Evolutionary conservation across 2,113 vertebrate genomes (phyloP).

Genomic region (Gorsachius goisagi): DNA sequence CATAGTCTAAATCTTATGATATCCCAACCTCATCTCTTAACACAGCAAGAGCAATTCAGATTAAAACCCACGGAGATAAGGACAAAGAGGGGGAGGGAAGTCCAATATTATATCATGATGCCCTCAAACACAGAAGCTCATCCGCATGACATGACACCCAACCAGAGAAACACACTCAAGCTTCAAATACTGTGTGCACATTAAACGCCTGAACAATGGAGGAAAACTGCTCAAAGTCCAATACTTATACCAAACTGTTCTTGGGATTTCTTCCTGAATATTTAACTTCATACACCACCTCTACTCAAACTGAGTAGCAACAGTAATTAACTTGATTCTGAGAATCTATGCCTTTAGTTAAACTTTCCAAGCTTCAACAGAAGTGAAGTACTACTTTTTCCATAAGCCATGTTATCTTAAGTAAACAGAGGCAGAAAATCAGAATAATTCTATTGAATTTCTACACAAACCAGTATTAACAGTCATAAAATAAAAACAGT

Average conservation of each 20-base stretch:
- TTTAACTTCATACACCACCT: not conserved
- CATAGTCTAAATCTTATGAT: accelerated
- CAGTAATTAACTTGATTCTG: not conserved
- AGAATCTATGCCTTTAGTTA: not conserved
- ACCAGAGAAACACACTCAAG: not conserved
- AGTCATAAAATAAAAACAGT: not conserved
- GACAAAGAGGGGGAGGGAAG: not conserved
- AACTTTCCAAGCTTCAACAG: not conserved
- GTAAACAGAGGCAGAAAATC: accelerated
- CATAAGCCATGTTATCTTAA: not conserved
- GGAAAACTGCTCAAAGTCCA: not conserved
- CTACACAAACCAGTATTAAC: not conserved
- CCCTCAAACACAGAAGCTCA: not conserved
- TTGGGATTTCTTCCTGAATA: not conserved
- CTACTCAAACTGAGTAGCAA: not conserved
- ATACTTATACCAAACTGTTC: not conserved
- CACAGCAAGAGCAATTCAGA: not conserved
- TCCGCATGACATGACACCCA: not conserved
- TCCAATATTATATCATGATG: not conserved
- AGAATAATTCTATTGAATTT: not conserved
- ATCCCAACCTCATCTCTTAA: not conserved
- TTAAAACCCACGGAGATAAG: not conserved
- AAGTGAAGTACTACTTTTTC: not conserved
- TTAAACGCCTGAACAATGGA: not conserved
- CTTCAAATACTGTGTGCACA: not conserved